These are phyloP conservation scores for Periphyllus acericola DNA, from an alignment of 2,888 invertebrate species.

Conservation along the genomic window DNA sequence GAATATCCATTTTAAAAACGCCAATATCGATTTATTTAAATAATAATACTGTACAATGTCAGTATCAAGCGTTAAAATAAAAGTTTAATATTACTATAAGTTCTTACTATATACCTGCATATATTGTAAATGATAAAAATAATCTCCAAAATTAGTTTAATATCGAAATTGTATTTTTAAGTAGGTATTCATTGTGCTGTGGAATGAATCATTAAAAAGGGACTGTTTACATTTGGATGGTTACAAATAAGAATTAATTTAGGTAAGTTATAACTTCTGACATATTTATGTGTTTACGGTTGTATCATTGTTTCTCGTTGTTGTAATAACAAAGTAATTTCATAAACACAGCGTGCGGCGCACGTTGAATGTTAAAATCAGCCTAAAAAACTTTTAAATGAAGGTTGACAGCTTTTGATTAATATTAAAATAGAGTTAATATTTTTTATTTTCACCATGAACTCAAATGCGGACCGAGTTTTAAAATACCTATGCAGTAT, in stretches of 20 bases:
- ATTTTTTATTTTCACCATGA: background rate
- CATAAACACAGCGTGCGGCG: background rate
- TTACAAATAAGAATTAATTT: background rate
- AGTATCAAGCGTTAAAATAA: too few relatives aligned
- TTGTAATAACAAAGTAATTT: constrained; percentile 2
- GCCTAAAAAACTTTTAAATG: background rate
- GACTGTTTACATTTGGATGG: background rate
- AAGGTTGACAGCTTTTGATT: background rate
- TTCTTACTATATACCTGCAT: too few relatives aligned
- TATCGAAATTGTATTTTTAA: background rate
- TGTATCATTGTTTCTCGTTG: background rate
- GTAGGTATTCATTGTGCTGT: background rate
- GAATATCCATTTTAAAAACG: too few relatives aligned
- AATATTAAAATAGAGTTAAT: background rate
- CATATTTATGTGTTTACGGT: background rate
- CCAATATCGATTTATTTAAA: too few relatives aligned
- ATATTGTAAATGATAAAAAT: background rate
- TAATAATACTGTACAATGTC: too few relatives aligned
- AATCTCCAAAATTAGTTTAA: background rate
- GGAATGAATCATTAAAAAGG: background rate
- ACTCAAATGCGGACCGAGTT: background rate
- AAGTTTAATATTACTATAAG: too few relatives aligned
- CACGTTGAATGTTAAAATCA: background rate
- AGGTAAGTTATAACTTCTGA: background rate
- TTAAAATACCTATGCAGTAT: background rate